A percentile compares a stretch with the other conserved stretches of the same genome.
Evolutionary conservation across 1,140 invertebrate genomes (phyloP).

Genomic region (Bombyx mori): DNA sequence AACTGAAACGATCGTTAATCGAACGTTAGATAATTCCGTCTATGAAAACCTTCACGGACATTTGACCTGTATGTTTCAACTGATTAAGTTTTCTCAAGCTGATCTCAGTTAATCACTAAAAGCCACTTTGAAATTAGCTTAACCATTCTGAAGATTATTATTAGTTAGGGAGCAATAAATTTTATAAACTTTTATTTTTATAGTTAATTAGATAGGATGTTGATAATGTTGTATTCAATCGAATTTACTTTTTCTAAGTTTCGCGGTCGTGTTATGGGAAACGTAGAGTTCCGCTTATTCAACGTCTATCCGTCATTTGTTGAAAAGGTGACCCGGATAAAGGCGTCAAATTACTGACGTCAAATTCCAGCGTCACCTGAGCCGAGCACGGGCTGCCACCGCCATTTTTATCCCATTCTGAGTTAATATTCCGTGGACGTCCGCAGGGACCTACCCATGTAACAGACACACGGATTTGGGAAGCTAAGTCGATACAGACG

Average conservation of each 20-base stretch:
- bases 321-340: constrained; percentile 44
- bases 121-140: no score
- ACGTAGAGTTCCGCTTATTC: constrained; percentile 23
- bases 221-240: no score
- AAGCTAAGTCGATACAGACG: constrained; percentile 18
- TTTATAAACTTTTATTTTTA: no score
- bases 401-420: constrained; percentile 49
- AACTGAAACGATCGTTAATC: no score
- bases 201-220: no score
- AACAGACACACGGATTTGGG: constrained; percentile 34
- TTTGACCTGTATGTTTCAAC: background rate
- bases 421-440: constrained; percentile 57
- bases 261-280: constrained; percentile 10
- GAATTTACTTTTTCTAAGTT: no score
- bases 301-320: constrained; percentile 31
- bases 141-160: no score
- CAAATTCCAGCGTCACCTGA: constrained; percentile 53
- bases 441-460: constrained; percentile 30
- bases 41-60: background rate
- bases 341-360: constrained; percentile 56
- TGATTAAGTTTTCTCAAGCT: background rate
- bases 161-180: no score
- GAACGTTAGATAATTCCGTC: no score
- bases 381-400: constrained; percentile 25
- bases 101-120: background rate